phyloP scores from a whole-genome alignment of 2,888 invertebrate genomes.

The Stenodema calcarata region DNA sequence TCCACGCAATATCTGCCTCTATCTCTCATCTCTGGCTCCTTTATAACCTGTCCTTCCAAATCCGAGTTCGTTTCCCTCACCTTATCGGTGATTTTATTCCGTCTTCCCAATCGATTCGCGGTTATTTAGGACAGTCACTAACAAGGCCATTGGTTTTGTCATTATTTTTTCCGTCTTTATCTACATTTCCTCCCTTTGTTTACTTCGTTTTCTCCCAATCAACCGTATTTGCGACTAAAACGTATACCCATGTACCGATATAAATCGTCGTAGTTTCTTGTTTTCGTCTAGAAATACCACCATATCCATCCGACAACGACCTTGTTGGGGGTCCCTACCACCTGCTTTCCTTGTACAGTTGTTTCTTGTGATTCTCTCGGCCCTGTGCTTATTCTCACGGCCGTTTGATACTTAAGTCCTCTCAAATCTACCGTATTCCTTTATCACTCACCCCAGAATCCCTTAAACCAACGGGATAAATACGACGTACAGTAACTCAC shows the following conservation, averaged over 20 bases:
- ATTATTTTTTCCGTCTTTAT: background rate
- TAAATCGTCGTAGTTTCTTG: background rate
- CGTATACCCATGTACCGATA: background rate
- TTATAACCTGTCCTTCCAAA: background rate
- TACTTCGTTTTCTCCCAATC: background rate
- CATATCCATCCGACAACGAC: constrained; percentile 6
- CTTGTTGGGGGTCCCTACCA: constrained; percentile 46
- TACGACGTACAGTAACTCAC: background rate
- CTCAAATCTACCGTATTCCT: background rate
- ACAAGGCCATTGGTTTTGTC: constrained; percentile 30
- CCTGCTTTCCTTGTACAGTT: constrained; percentile 47
- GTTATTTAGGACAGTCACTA: constrained; percentile 33
- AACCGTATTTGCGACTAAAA: background rate
- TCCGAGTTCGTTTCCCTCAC: background rate
- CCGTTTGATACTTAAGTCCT: background rate
- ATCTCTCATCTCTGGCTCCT: background rate
- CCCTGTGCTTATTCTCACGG: background rate
- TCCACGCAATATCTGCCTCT: background rate
- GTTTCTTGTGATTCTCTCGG: background rate
- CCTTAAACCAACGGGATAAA: background rate
- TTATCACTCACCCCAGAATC: background rate
- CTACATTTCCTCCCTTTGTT: background rate
- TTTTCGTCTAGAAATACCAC: background rate
- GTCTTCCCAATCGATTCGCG: constrained; percentile 9
- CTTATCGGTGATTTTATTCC: background rate